A percentile compares a stretch with the other conserved stretches of the same genome.
These are phyloP conservation scores for Sebastolobus altivelis DNA, from an alignment of 2,797 vertebrate species.

Conservation along the genomic window DNA sequence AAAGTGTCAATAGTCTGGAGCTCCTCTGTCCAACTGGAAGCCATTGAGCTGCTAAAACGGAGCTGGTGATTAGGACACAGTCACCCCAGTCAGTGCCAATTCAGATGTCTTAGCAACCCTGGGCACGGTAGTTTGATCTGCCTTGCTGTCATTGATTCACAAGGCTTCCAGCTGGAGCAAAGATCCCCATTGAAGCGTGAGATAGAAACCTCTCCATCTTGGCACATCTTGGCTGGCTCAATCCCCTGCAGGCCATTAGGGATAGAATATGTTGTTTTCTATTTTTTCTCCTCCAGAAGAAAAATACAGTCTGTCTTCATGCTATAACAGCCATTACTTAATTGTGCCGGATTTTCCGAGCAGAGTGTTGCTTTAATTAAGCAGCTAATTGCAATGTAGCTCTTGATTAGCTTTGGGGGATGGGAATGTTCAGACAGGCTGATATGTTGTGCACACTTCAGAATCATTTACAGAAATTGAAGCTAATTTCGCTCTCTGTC, in stretches of 20 bases:
- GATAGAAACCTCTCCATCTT: constrained; percentile 83
- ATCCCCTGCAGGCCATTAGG: constrained; percentile 85
- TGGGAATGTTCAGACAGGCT: constrained; percentile 96
- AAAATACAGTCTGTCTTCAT: constrained; percentile 88
- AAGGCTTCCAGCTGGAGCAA: constrained; percentile 87
- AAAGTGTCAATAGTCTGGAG: constrained; percentile 82
- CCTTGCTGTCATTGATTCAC: constrained; percentile 82
- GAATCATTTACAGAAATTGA: constrained; percentile 99
- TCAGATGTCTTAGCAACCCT: constrained; percentile 83
- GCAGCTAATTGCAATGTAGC: constrained; percentile 99
- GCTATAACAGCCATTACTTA: constrained; percentile 91
- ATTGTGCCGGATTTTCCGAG: constrained; percentile 88
- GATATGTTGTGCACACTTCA: constrained; percentile 99
- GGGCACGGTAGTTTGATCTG: constrained; percentile 83
- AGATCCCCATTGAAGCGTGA: constrained; percentile 82
- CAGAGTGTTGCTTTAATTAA: constrained; percentile 98
- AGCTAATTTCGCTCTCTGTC: constrained; percentile 99
- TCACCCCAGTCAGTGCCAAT: constrained; percentile 83
- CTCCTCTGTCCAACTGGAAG: constrained; percentile 85
- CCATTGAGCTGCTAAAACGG: constrained; percentile 82
- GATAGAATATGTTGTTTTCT: constrained; percentile 86
- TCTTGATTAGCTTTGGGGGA: constrained; percentile 99
- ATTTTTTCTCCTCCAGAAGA: constrained; percentile 79
- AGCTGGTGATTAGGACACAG: constrained; percentile 83
- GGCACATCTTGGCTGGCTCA: constrained; percentile 84